phyloP scores from a whole-genome alignment of 2,797 vertebrate genomes.

The Dermochelys coriacea region DNA sequence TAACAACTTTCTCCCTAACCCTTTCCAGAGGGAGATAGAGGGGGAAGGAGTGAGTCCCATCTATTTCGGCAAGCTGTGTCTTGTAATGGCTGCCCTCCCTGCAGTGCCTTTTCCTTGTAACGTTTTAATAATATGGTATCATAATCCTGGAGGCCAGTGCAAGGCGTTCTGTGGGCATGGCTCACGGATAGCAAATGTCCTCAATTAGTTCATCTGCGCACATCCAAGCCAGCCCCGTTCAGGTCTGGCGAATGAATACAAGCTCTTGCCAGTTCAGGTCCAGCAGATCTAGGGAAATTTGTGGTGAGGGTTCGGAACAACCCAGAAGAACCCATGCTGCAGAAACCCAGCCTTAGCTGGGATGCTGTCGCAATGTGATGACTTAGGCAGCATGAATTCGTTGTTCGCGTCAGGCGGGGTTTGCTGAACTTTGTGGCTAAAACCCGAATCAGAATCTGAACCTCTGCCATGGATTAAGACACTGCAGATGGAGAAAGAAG shows the following conservation, averaged over 20 bases:
- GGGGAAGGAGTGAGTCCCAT: not conserved
- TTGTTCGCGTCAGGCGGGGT: not conserved
- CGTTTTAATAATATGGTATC: not conserved
- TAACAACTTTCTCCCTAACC: not conserved
- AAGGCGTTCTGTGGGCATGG: not conserved
- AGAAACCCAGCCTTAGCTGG: not conserved
- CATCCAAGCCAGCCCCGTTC: not conserved
- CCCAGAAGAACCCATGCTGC: not conserved
- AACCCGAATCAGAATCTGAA: not conserved
- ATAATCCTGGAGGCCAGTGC: not conserved
- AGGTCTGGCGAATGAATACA: not conserved
- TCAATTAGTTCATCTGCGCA: not conserved
- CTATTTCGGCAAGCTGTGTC: not conserved
- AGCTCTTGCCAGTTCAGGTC: not conserved
- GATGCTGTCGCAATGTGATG: not conserved
- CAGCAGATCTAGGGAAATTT: not conserved
- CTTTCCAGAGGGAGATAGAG: not conserved
- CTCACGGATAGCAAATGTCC: not conserved
- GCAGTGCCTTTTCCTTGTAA: not conserved
- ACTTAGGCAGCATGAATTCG: not conserved
- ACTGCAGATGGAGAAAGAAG: not conserved
- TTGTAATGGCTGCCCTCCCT: not conserved
- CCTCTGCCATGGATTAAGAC: not conserved
- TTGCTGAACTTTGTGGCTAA: not conserved
- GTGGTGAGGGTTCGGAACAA: not conserved